Percentiles rank a stretch among this genome's conserved stretches.
phyloP scores from a whole-genome alignment of 2,888 invertebrate genomes.

The Mesochorus sp. region DNA sequence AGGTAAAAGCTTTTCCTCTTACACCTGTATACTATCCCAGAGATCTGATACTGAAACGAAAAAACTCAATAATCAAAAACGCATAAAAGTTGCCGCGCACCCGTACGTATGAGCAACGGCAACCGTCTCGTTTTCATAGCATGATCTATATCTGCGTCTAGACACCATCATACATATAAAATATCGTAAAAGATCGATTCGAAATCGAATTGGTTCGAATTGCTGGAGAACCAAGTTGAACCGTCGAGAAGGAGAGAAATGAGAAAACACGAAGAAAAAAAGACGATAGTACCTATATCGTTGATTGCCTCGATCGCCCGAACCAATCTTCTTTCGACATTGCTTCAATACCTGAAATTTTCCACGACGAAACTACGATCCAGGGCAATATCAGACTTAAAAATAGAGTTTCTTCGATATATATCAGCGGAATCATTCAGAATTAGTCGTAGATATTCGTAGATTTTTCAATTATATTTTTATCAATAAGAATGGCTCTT shows the following conservation, averaged over 20 bases:
- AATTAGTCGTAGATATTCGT: not conserved
- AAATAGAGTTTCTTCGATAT: slow-evolving; percentile 1
- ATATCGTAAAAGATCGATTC: slow-evolving; percentile 57
- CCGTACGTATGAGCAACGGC: not conserved
- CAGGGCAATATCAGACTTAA: not conserved
- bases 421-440: not conserved
- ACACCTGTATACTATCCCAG: not conserved
- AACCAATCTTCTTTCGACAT: slow-evolving; percentile 51
- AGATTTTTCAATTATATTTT: not conserved
- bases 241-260: slow-evolving; percentile 1
- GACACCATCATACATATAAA: slow-evolving; percentile 50
- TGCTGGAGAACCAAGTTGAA: not conserved
- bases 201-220: slow-evolving; percentile 48
- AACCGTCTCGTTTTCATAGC: not conserved
- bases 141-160: slow-evolving; percentile 29
- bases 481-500: too few relatives aligned
- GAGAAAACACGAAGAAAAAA: slow-evolving; percentile 1
- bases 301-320: slow-evolving; percentile 54
- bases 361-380: not conserved
- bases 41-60: slow-evolving; percentile 1
- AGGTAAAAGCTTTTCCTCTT: too few relatives aligned
- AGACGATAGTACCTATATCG: slow-evolving; percentile 2
- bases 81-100: slow-evolving; percentile 40
- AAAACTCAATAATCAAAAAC: slow-evolving; percentile 17
- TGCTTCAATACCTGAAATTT: slow-evolving; percentile 13